Evolutionary conservation across 2,888 invertebrate species (phyloP).

Genomic region (Drosophila antonietae): DNA sequence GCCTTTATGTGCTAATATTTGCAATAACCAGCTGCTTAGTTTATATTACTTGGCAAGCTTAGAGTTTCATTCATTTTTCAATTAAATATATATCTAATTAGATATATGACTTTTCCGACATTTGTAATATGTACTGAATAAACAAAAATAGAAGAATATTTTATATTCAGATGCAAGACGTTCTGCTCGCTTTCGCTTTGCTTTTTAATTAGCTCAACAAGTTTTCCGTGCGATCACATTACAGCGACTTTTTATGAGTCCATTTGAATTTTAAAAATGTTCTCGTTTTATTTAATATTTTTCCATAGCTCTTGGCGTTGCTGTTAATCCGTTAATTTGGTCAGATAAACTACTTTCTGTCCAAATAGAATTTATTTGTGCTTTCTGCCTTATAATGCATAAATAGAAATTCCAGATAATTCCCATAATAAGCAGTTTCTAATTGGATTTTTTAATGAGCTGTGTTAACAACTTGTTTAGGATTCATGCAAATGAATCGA

Average conservation of each 20-base stretch:
- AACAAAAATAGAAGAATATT: background rate
- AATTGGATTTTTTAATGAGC: constrained; percentile 1
- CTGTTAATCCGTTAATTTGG: background rate
- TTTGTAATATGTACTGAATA: background rate
- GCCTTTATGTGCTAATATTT: too few species aligned
- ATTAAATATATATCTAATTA: background rate
- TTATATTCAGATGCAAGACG: background rate
- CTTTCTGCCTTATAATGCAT: background rate
- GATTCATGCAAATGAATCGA: background rate
- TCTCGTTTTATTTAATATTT: background rate
- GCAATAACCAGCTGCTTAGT: too few species aligned
- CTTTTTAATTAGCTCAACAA: constrained; percentile 7
- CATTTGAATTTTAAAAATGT: background rate
- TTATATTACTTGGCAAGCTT: background rate
- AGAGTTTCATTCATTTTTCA: background rate
- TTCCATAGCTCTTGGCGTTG: background rate
- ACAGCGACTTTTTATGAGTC: background rate
- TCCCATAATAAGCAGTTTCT: background rate
- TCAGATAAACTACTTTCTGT: background rate
- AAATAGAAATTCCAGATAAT: background rate
- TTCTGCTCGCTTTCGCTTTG: background rate
- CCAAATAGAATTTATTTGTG: background rate
- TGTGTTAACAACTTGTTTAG: background rate
- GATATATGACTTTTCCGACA: background rate
- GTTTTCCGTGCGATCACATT: background rate